A percentile compares a stretch with the other conserved stretches of the same genome.
These are phyloP conservation scores for Euphysa ruthae DNA, from an alignment of 30 jellyfish, hydroid and myxozoan genomes.

Conservation along the genomic window DNA sequence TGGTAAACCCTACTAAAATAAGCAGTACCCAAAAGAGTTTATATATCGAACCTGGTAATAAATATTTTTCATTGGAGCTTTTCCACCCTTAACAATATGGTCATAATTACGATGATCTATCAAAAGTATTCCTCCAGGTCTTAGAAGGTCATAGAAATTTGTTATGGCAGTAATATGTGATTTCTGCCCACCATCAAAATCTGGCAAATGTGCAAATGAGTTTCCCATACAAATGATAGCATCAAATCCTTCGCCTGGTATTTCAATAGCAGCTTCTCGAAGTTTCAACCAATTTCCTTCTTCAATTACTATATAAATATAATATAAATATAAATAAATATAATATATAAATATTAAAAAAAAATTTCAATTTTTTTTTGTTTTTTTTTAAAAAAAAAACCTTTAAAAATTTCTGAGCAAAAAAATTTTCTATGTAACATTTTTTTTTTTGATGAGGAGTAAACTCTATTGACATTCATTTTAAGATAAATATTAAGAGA, in stretches of 20 bases:
- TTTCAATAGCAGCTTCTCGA: constrained; percentile 42
- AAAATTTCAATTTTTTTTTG: too few species aligned
- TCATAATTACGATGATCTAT: constrained; percentile 96
- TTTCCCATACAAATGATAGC: constrained; percentile 90
- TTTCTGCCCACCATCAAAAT: constrained; percentile 82
- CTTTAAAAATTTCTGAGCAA: too few species aligned
- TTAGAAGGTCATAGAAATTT: constrained; percentile 62
- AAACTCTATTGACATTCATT: too few species aligned
- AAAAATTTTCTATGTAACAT: too few species aligned
- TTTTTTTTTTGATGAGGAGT: too few species aligned
- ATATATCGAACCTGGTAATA: constrained; percentile 82
- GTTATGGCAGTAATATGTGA: constrained; percentile 59
- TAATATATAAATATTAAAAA: too few species aligned
- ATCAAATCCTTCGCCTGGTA: constrained; percentile 86
- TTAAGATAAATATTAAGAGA: too few species aligned
- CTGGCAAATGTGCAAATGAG: constrained; percentile 97
- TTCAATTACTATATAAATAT: constrained; percentile 54
- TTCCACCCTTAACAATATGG: constrained; percentile 77
- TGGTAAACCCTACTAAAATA: too few species aligned
- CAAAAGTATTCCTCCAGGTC: constrained; percentile 78
- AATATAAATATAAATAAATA: background rate
- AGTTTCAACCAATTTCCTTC: constrained; percentile 92
- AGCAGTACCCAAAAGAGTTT: too few species aligned
- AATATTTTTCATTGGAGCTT: constrained; percentile 94
- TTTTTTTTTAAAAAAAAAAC: too few species aligned